phyloP scores from a whole-genome alignment of 1,140 invertebrate genomes.

The Ostrea denselamellosa region DNA sequence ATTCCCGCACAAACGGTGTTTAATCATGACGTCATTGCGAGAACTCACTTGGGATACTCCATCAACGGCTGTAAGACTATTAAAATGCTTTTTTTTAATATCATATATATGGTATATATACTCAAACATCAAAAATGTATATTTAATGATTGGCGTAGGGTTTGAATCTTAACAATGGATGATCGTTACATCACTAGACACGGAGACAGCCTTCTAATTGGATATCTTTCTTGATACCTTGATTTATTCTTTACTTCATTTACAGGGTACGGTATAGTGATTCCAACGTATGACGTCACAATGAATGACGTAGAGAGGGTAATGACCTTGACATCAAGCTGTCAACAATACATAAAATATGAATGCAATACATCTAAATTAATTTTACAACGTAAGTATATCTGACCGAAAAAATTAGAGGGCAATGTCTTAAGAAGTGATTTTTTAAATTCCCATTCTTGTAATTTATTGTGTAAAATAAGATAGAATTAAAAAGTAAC shows the following conservation, averaged over 20 bases:
- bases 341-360: slow-evolving; percentile 4
- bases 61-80: background rate
- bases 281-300: background rate
- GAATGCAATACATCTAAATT: background rate
- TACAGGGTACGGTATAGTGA: background rate
- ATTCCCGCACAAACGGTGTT: slow-evolving; percentile 11
- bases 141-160: too few species aligned
- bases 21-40: slow-evolving; percentile 18
- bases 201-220: too few species aligned
- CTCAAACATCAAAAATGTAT: too few species aligned
- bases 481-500: too few species aligned
- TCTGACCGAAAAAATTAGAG: background rate
- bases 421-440: too few species aligned
- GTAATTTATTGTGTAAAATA: too few species aligned
- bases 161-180: too few species aligned
- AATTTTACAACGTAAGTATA: background rate
- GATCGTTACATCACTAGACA: too few species aligned
- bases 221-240: background rate
- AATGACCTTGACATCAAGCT: background rate
- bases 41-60: background rate
- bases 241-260: background rate
- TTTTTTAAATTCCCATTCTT: too few species aligned
- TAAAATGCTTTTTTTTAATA: too few species aligned
- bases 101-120: too few species aligned
- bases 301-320: background rate